These are phyloP conservation scores for Chloroceryle inda DNA, from an alignment of 2,797 vertebrate genomes.

Conservation along the genomic window DNA sequence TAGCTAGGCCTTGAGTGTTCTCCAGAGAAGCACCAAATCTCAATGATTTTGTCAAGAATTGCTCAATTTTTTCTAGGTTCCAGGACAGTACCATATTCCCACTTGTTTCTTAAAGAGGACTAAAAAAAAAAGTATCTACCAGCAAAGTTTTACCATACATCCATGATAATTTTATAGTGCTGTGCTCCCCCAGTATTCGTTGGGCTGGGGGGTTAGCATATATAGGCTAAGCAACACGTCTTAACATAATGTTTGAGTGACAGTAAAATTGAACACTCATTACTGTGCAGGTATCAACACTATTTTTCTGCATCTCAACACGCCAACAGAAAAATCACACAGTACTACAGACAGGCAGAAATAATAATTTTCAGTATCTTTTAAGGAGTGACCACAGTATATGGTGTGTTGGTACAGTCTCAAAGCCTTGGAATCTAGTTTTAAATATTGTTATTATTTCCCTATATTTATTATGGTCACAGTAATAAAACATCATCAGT, in stretches of 20 bases:
- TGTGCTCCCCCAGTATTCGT: neutral
- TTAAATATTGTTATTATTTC: neutral
- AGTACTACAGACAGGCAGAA: neutral
- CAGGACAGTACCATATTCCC: neutral
- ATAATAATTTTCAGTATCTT: neutral
- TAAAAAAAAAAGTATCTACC: neutral
- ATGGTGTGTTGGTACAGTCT: neutral
- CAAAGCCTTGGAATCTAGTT: neutral
- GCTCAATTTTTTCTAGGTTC: neutral
- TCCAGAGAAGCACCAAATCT: neutral
- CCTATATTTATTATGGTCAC: neutral
- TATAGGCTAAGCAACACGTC: neutral
- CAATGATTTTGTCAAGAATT: neutral
- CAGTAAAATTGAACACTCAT: neutral
- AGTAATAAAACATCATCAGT: neutral
- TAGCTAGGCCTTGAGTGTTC: neutral
- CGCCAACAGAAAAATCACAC: neutral
- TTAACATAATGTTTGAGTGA: neutral
- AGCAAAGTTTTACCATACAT: neutral
- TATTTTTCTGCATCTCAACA: neutral
- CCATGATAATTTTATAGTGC: neutral
- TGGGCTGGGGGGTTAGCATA: neutral
- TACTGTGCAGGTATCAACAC: neutral
- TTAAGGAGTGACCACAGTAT: neutral
- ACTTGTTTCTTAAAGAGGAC: neutral